Conservation (phyloP, 2,113 vertebrate species). For the Ondatra zibethicus region DNA sequence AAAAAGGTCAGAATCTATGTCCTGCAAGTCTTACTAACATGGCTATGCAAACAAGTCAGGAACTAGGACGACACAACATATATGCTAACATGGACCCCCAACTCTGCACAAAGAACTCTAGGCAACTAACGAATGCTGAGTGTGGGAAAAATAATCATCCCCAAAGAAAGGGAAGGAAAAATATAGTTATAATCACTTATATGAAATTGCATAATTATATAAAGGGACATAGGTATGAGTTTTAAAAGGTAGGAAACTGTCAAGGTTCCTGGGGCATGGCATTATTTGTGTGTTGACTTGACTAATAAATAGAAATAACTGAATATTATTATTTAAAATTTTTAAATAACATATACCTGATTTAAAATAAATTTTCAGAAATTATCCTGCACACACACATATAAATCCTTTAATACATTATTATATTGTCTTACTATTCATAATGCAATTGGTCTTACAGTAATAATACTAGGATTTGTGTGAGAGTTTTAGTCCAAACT, state of each 20-base stretch:
- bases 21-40: not conserved
- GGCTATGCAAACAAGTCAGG: not conserved
- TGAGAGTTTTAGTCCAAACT: not conserved
- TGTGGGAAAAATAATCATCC: not conserved
- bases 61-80: not conserved
- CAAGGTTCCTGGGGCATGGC: not conserved
- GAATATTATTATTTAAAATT: not conserved
- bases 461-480: not conserved
- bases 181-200: not conserved
- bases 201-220: not conserved
- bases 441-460: not conserved
- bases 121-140: not conserved
- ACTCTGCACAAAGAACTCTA: not conserved
- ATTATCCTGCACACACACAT: not conserved
- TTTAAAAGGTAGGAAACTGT: not conserved
- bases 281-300: not conserved
- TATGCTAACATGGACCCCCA: not conserved
- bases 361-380: constrained; percentile 32
- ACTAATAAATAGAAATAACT: not conserved
- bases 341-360: not conserved
- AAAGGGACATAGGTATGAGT: not conserved
- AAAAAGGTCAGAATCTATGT: not conserved
- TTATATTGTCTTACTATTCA: not conserved
- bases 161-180: not conserved
- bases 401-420: not conserved